Evolutionary conservation across 2,113 vertebrate genomes (phyloP).

Genomic region (Peromyscus polionotus): DNA sequence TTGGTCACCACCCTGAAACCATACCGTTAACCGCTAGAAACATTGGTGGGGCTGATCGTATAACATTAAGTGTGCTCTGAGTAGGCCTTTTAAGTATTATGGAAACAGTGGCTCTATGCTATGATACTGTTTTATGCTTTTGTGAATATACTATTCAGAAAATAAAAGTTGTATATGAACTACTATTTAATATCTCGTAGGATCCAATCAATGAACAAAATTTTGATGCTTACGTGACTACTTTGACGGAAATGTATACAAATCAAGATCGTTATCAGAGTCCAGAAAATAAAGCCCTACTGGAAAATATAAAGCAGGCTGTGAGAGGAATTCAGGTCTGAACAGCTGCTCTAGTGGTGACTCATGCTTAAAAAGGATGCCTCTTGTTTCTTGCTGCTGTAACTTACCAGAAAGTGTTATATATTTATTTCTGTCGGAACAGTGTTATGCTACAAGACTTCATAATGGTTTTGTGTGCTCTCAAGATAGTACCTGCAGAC

Average conservation of each 20-base stretch:
- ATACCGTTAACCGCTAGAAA: constrained; percentile 82
- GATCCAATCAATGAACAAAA: constrained; percentile 99
- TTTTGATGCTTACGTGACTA: constrained; percentile 99
- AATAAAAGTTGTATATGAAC: constrained; percentile 91
- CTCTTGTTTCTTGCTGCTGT: constrained; percentile 94
- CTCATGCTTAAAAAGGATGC: constrained; percentile 90
- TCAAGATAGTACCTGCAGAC: constrained; percentile 94
- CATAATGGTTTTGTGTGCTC: constrained; percentile 94
- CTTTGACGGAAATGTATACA: constrained; percentile 99
- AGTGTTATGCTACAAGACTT: constrained; percentile 95
- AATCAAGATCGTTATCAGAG: constrained; percentile 99
- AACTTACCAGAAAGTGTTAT: constrained; percentile 95
- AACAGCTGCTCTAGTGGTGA: constrained; percentile 88
- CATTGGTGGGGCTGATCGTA: constrained; percentile 85
- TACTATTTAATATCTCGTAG: constrained; percentile 93
- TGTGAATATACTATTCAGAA: constrained; percentile 88
- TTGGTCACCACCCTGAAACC: constrained; percentile 85
- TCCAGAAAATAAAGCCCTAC: constrained; percentile 98
- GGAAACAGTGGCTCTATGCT: constrained; percentile 80
- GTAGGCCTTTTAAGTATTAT: constrained; percentile 77
- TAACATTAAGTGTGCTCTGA: constrained; percentile 84
- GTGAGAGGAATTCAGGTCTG: constrained; percentile 99
- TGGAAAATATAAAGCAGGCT: constrained; percentile 99
- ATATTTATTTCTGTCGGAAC: constrained; percentile 94
- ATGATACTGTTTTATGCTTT: constrained; percentile 87